Evolutionary conservation across 30 jellyfish, hydroid and myxozoan species (phyloP).

Genomic region (Sanderia malayensis): DNA sequence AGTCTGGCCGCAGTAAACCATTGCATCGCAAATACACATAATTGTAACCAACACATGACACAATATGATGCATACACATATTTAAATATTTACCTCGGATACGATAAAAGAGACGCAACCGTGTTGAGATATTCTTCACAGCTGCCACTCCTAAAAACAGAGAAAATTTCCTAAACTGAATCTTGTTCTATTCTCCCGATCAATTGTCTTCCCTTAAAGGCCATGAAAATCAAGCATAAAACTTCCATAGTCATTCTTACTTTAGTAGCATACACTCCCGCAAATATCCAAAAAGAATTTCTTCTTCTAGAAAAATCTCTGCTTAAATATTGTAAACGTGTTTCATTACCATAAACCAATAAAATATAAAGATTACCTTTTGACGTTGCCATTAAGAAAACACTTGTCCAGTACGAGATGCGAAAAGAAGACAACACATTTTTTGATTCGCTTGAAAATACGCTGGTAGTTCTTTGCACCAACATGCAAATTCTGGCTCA

Average conservation of each 20-base stretch:
- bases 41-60: no score
- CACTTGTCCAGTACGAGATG: not conserved
- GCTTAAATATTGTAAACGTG: not conserved
- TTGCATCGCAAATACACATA: no score
- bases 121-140: conserved; percentile 32
- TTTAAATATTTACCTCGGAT: conserved; percentile 39
- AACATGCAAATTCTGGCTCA: not conserved
- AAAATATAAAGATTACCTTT: not conserved
- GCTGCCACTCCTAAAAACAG: not conserved
- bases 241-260: not conserved
- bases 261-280: not conserved
- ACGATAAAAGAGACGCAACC: conserved; percentile 14
- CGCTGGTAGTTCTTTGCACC: not conserved
- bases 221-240: not conserved
- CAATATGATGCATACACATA: no score
- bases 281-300: no score
- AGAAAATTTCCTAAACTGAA: no score
- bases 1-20: no score
- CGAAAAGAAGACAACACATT: not conserved
- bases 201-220: not conserved
- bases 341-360: not conserved
- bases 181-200: no score
- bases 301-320: no score
- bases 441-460: not conserved
- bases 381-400: not conserved